These are phyloP conservation scores for Mellivora capensis DNA, from an alignment of 2,113 vertebrate species.

Conservation along the genomic window DNA sequence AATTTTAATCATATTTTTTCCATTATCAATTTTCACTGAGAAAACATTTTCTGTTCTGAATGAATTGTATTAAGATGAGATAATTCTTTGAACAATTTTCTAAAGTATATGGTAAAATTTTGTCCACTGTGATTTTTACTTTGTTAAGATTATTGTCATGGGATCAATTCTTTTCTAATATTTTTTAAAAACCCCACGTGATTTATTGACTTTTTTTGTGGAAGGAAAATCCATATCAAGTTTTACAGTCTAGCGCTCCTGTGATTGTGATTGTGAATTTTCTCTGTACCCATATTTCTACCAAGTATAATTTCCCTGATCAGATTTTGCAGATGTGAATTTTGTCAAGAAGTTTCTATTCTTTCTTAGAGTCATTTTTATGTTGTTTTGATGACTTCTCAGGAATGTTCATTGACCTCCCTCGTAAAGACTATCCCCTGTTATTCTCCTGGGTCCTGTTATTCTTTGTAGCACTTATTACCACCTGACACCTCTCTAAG, in stretches of 20 bases:
- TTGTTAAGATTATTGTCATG: not conserved
- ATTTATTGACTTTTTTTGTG: not conserved
- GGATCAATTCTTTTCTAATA: not conserved
- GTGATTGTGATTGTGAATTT: not conserved
- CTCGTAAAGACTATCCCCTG: not conserved
- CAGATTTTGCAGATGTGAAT: not conserved
- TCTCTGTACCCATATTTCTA: not conserved
- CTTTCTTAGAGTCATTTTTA: not conserved
- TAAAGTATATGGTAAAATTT: not conserved
- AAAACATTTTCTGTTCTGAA: conserved; percentile 21
- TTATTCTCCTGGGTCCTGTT: not conserved
- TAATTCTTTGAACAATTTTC: not conserved
- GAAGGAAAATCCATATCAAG: not conserved
- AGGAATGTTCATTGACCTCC: not conserved
- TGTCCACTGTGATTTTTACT: not conserved
- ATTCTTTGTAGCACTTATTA: not conserved
- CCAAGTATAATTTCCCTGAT: not conserved
- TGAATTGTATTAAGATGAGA: not conserved
- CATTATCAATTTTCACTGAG: not conserved
- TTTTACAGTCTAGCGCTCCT: not conserved
- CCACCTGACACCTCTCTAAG: not conserved
- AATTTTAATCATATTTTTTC: not conserved
- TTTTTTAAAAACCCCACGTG: not conserved
- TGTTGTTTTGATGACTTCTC: not conserved
- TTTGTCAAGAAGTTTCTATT: not conserved